Evolutionary conservation across 2,113 vertebrate genomes (phyloP).

Genomic region (Picathartes gymnocephalus): DNA sequence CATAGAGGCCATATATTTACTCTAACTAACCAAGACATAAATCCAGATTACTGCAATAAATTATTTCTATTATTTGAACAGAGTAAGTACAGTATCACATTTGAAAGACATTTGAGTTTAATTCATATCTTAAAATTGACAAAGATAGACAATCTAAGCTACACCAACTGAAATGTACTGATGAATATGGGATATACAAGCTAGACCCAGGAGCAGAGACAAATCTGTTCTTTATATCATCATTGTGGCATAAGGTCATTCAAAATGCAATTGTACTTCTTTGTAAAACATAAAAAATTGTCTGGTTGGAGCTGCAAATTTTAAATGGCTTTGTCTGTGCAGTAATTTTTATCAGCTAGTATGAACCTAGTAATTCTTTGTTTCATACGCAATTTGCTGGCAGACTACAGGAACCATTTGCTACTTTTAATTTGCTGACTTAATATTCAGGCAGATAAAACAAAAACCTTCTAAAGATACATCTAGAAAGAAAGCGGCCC

Average conservation of each 20-base stretch:
- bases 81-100: slow-evolving; percentile 64
- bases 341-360: slow-evolving; percentile 38
- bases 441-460: slow-evolving; percentile 55
- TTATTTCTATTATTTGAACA: slow-evolving; percentile 77
- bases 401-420: slow-evolving; percentile 46
- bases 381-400: slow-evolving; percentile 46
- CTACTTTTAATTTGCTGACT: slow-evolving; percentile 58
- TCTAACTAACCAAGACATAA: slow-evolving; percentile 85
- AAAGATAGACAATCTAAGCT: slow-evolving; percentile 49
- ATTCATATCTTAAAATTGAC: slow-evolving; percentile 61
- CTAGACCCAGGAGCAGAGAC: slow-evolving; percentile 44
- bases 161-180: slow-evolving; percentile 47
- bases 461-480: slow-evolving; percentile 30
- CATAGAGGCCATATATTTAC: slow-evolving; percentile 79
- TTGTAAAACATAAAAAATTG: slow-evolving; percentile 59
- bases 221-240: slow-evolving; percentile 68
- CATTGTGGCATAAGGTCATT: slow-evolving; percentile 55
- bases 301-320: slow-evolving; percentile 51
- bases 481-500: slow-evolving; percentile 33
- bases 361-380: slow-evolving; percentile 60
- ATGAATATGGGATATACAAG: slow-evolving; percentile 49
- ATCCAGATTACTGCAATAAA: slow-evolving; percentile 83
- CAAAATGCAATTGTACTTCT: slow-evolving; percentile 62
- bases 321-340: slow-evolving; percentile 44
- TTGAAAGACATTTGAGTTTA: slow-evolving; percentile 66